Conservation (phyloP, 2,888 invertebrate species). For the Lithosia quadra region DNA sequence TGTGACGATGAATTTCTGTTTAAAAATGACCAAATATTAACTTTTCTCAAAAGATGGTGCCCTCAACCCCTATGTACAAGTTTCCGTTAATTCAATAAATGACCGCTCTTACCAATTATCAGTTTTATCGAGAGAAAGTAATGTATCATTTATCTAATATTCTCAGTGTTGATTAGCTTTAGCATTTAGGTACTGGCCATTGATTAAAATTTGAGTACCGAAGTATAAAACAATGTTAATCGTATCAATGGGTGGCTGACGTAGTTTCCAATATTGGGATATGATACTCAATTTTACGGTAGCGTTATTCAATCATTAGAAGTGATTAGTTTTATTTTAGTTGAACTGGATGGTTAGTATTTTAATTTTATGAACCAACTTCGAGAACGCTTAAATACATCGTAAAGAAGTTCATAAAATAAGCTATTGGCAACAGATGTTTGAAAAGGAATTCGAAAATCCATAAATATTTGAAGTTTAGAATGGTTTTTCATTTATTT, state of each 20-base stretch:
- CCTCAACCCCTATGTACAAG: too few relatives aligned
- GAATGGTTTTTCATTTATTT: not conserved
- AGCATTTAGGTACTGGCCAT: not conserved
- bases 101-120: too few relatives aligned
- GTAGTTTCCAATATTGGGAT: slow-evolving; percentile 42
- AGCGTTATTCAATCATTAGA: slow-evolving; percentile 47
- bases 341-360: slow-evolving; percentile 55
- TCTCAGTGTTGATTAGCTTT: too few relatives aligned
- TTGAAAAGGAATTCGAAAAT: slow-evolving; percentile 49
- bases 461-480: slow-evolving; percentile 23
- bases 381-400: slow-evolving; percentile 57
- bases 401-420: slow-evolving; percentile 63
- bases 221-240: slow-evolving; percentile 21
- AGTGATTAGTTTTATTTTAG: not conserved
- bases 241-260: slow-evolving; percentile 30
- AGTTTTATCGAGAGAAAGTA: too few relatives aligned
- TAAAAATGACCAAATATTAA: too few relatives aligned
- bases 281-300: slow-evolving; percentile 43
- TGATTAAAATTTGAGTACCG: not conserved
- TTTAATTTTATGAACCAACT: slow-evolving; percentile 65
- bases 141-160: too few relatives aligned
- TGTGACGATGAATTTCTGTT: too few relatives aligned
- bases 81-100: too few relatives aligned
- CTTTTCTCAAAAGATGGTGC: too few relatives aligned
- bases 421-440: slow-evolving; percentile 54